Evolutionary conservation across 2,888 invertebrate genomes (phyloP).

Genomic region (Trissolcus brochymenae): DNA sequence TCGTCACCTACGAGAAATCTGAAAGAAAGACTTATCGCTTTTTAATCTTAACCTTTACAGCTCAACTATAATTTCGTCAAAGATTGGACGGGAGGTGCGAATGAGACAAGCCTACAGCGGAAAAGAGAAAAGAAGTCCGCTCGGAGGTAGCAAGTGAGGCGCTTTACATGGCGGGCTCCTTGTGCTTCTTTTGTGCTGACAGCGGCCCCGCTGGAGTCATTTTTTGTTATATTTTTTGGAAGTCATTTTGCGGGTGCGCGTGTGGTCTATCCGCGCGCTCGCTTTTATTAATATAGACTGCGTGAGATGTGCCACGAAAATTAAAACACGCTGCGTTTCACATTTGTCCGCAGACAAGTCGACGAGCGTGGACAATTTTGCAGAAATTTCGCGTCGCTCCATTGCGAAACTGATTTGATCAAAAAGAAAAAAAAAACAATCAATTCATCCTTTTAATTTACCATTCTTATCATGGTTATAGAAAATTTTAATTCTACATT

Average conservation of each 20-base stretch:
- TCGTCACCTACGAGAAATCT: slow-evolving; percentile 49
- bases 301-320: slow-evolving; percentile 58
- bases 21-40: slow-evolving; percentile 50
- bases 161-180: slow-evolving; percentile 51
- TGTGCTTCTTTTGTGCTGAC: slow-evolving; percentile 56
- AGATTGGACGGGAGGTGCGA: slow-evolving; percentile 45
- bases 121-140: slow-evolving; percentile 32
- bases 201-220: slow-evolving; percentile 47
- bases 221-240: slow-evolving; percentile 53
- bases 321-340: slow-evolving; percentile 55
- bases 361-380: slow-evolving; percentile 48
- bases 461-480: neutral
- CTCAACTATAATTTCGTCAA: slow-evolving; percentile 47
- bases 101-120: slow-evolving; percentile 44
- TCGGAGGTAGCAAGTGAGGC: slow-evolving; percentile 48
- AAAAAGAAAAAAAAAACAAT: too few species aligned
- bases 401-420: slow-evolving; percentile 43
- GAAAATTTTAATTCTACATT: neutral
- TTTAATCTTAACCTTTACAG: slow-evolving; percentile 52
- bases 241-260: slow-evolving; percentile 56
- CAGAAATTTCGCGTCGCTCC: slow-evolving; percentile 35
- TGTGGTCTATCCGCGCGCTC: slow-evolving; percentile 55
- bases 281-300: slow-evolving; percentile 57
- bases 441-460: neutral
- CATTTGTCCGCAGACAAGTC: slow-evolving; percentile 45